These are phyloP conservation scores for Spinibarbus caldwelli DNA, from an alignment of 2,797 vertebrate species.

Conservation along the genomic window DNA sequence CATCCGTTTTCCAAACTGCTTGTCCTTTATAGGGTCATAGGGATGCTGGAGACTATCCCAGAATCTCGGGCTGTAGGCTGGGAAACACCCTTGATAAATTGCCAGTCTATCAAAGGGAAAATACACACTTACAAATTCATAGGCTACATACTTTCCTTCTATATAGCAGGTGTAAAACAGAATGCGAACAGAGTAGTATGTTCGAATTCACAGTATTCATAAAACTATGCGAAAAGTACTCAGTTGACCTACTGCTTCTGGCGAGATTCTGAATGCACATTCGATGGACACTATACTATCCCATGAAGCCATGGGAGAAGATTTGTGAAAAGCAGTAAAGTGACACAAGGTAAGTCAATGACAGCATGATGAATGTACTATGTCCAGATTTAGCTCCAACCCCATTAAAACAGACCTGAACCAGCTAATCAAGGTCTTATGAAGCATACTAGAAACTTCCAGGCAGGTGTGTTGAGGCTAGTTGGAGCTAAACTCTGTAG, in stretches of 20 bases:
- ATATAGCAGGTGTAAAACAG: neutral
- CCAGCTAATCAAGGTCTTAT: neutral
- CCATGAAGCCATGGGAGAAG: neutral
- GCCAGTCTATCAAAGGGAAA: neutral
- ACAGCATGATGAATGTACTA: neutral
- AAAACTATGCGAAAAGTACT: neutral
- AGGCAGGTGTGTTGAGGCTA: neutral
- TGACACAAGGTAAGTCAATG: neutral
- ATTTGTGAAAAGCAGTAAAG: neutral
- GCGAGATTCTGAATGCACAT: neutral
- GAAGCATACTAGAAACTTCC: neutral
- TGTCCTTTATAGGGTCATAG: neutral
- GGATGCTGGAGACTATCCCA: neutral
- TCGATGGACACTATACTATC: neutral
- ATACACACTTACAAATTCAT: too few relatives aligned
- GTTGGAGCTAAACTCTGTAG: neutral
- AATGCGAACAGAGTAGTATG: too few relatives aligned
- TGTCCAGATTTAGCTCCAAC: neutral
- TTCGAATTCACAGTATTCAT: neutral
- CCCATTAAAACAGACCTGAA: neutral
- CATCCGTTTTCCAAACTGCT: neutral
- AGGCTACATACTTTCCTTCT: neutral
- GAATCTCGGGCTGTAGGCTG: neutral
- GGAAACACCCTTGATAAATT: neutral
- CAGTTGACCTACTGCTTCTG: neutral